Base-by-base conservation (phyloP, 1,140 invertebrate genomes). In the Neodiprion virginianus region DNA sequence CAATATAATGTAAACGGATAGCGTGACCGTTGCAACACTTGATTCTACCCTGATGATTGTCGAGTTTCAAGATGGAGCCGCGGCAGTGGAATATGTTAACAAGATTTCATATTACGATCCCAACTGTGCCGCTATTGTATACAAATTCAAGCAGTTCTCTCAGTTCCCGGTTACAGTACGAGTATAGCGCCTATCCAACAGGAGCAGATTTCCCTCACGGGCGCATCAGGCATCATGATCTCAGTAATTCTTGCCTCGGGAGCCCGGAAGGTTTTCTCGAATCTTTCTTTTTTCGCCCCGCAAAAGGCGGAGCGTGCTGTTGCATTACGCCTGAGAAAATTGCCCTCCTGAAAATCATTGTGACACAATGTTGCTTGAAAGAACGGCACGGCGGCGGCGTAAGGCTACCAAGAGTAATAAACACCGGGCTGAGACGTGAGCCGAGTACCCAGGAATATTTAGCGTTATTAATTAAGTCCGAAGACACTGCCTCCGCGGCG, bases 61-160 rank as follows among this genome's bases (percentile, higher is more conserved):
- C 11, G 53, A 7, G 53, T 8, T 14, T 40, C 11, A 8, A 61
- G 28, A 40, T 40, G 28, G 28, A 40, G 28, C 28, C 28, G 28
- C 28, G 1, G 28, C 28, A 40, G 28, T 40, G 28, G 28, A 84
- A 84, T 85, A 82, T 80, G 79, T 83, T 81, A 80, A 78, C 77
- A 79, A 83, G 82, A 86, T 86, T 86, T 83, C 81, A 81, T 83
- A 86, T 87, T 86, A 85, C 84, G 84, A 85, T 86, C 53, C 81
- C 81, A 40, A 40, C 28, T 40, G 28, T 40, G 5, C 28, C 1
- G 79, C 85, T 85, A 86, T 87, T 87, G 85, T 87, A 87, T 87
- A 86, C 85, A 86, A 86, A 86, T 85, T 83, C 80, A 79, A 80
- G 53, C n/a, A 14, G 53, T 61, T 61, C 53, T 17, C 53, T 61